Evolutionary conservation across 2,113 vertebrate species (phyloP), one percentile per base, ranked within the genome.

Genomic region (Danionella cerebrum): DNA sequence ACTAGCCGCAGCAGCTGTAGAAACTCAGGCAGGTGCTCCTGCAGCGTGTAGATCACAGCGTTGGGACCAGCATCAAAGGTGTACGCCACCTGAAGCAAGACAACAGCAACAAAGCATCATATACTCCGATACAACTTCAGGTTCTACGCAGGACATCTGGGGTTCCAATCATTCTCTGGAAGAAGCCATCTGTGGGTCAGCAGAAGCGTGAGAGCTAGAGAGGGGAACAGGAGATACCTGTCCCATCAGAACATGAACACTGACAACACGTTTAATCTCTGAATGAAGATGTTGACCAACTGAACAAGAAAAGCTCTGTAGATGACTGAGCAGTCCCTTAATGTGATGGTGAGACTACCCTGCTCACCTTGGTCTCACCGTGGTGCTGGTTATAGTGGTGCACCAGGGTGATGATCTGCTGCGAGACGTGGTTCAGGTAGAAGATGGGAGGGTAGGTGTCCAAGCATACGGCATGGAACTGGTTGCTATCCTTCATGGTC

Each of bases 401-500:
- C 0, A 84, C 92, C 70, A 99, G 66, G 44, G 75, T 84, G 36
- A 97, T 91, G 78, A 99, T 76, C 22, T 48, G 84, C 19, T 87
- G 83, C 0, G 95, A 98, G 35, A 89, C 63, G 39, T 90, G 88
- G 0, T 68, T 97, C 51, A 99, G 90, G 85, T 99, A 98, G 75
- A 93, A 96, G 79, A 99, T 93, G 19, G 96, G 96, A 0, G 95
- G 96, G 76, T 91, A 96, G 14, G 96, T 99, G 84, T 99, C 96
- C 1, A 98, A 87, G 80, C 96, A 99, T 58, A 89, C 96, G 78
- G 96, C 93, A 0, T 98, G 96, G 75, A 97, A 96, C 83, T 99
- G 96, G 85, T 97, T 99, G 81, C 96, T 99, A 82, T 98, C 96
- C 73, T 84, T 87, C 94, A 99, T 98, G 76, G 94, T 90, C 35